phyloP scores from a whole-genome alignment of 2,888 invertebrate genomes.

The Hirtodrosophila trivittata region DNA sequence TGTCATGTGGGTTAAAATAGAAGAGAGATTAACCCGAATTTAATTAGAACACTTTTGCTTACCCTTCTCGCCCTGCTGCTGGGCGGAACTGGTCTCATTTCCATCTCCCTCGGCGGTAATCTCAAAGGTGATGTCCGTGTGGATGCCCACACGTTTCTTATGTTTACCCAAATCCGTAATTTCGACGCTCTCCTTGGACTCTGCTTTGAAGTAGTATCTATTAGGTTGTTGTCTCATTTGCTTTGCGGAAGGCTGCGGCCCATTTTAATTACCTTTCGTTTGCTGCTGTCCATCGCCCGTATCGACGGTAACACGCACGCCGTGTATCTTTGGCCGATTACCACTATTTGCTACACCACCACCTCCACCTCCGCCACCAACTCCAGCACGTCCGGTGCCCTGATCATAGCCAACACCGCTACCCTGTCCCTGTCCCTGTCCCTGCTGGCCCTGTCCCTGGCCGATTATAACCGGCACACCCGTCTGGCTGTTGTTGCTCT shows the following conservation, averaged over 20 bases:
- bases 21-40: slow-evolving; percentile 10
- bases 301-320: slow-evolving; percentile 84
- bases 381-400: slow-evolving; percentile 52
- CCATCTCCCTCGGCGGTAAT: slow-evolving; percentile 81
- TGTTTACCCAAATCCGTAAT: slow-evolving; percentile 82
- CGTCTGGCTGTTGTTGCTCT: slow-evolving; percentile 65
- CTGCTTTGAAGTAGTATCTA: slow-evolving; percentile 51
- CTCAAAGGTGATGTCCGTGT: slow-evolving; percentile 84
- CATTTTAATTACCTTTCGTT: slow-evolving; percentile 80
- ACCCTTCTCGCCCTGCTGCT: slow-evolving; percentile 81
- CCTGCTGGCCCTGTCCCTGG: slow-evolving; percentile 33
- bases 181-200: slow-evolving; percentile 83
- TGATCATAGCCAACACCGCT: slow-evolving; percentile 35
- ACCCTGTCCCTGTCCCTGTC: slow-evolving; percentile 40
- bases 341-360: slow-evolving; percentile 36
- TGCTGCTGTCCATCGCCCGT: slow-evolving; percentile 82
- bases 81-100: slow-evolving; percentile 81
- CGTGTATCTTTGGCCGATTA: slow-evolving; percentile 83
- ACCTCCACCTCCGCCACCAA: slow-evolving; percentile 14
- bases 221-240: slow-evolving; percentile 28
- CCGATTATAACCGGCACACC: slow-evolving; percentile 62
- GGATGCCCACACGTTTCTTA: slow-evolving; percentile 83
- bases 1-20: slow-evolving; percentile 23
- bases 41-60: slow-evolving; percentile 16
- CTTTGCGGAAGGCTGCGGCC: slow-evolving; percentile 21